phyloP scores from a whole-genome alignment of 1,140 invertebrate species.

The Stegodyphus mimosarum region DNA sequence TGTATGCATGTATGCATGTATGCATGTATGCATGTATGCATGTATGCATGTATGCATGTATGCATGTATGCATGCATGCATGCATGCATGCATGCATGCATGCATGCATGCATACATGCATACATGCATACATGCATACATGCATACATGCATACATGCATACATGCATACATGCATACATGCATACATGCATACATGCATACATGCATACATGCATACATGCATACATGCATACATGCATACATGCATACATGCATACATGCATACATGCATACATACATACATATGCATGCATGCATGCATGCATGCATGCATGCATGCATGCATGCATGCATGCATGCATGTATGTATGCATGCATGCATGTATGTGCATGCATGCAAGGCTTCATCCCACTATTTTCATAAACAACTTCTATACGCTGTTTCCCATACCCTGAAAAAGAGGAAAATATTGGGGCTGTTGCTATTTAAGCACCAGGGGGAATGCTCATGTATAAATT shows the following conservation, averaged over 20 bases:
- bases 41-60: conserved; percentile 2
- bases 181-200: not conserved
- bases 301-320: not conserved
- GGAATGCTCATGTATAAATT: no score
- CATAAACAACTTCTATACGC: no score
- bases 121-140: not conserved
- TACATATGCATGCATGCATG: no score
- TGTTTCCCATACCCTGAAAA: no score
- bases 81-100: conserved; percentile 1
- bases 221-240: not conserved
- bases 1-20: not conserved
- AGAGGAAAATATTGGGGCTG: no score
- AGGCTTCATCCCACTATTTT: no score
- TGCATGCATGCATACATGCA: not conserved
- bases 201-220: no score
- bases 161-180: not conserved
- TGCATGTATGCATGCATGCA: conserved; percentile 5
- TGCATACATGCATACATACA: no score
- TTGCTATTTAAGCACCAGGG: no score
- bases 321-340: not conserved
- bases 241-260: no score
- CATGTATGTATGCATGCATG: not conserved
- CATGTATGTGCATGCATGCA: not conserved
- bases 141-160: not conserved
- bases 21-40: not conserved